Evolutionary conservation across 2,113 vertebrate species (phyloP).

Genomic region (Lichenostomus cassidix): DNA sequence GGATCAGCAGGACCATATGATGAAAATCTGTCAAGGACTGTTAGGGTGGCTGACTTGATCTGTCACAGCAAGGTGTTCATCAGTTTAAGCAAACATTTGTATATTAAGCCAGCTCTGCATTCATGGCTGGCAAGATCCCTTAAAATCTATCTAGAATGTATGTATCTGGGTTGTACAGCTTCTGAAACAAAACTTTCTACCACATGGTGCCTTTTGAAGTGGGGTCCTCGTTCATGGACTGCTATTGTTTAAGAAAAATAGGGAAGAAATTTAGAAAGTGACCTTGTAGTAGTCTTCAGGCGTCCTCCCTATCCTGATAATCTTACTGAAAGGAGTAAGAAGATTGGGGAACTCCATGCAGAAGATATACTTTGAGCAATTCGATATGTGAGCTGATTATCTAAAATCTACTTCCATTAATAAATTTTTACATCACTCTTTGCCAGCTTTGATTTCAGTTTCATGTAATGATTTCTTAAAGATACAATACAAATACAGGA

Average conservation of each 20-base stretch:
- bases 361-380: not conserved
- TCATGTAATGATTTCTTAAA: not conserved
- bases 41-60: not conserved
- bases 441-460: not conserved
- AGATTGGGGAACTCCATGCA: not conserved
- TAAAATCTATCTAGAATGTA: not conserved
- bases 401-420: not conserved
- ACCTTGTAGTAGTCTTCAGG: not conserved
- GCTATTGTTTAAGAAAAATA: not conserved
- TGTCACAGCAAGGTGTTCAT: not conserved
- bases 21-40: not conserved
- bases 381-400: not conserved
- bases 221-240: not conserved
- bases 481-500: not conserved
- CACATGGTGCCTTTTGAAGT: not conserved
- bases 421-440: not conserved
- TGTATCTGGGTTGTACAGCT: accelerated
- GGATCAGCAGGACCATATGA: not conserved
- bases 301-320: not conserved
- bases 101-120: not conserved
- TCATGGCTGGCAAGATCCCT: not conserved
- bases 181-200: not conserved
- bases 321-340: not conserved
- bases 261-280: not conserved
- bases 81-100: not conserved